phyloP scores from a whole-genome alignment of 2,888 invertebrate species.

The Scrobipalpa atriplicella region DNA sequence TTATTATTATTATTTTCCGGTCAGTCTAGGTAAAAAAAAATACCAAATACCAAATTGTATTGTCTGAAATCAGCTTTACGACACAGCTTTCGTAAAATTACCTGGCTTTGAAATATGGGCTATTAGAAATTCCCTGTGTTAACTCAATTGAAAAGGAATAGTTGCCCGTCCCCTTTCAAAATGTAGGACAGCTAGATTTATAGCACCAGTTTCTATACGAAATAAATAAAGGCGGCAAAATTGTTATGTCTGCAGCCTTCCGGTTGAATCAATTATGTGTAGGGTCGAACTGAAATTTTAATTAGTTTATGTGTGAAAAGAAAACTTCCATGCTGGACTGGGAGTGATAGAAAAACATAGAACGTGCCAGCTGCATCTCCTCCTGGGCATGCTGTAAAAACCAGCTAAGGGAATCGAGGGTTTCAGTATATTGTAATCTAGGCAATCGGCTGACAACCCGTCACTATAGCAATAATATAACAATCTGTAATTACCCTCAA shows the following conservation, averaged over 20 bases:
- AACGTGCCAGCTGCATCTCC: too few relatives aligned
- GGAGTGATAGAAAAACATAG: too few relatives aligned
- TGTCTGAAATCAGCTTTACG: conserved; percentile 30
- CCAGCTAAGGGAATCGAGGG: too few relatives aligned
- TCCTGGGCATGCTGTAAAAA: too few relatives aligned
- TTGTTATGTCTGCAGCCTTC: neutral
- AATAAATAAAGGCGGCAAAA: conserved; percentile 9
- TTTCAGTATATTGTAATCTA: too few relatives aligned
- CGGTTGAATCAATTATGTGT: neutral
- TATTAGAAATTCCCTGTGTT: conserved; percentile 33
- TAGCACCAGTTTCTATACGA: conserved; percentile 5
- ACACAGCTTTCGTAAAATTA: conserved; percentile 40
- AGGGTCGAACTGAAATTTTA: conserved; percentile 4
- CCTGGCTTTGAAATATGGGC: conserved; percentile 46
- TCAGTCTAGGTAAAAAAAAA: neutral
- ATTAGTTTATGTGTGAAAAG: conserved; percentile 4
- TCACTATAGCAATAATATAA: too few relatives aligned
- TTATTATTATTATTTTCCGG: too few relatives aligned
- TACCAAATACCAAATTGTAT: neutral
- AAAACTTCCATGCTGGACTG: too few relatives aligned
- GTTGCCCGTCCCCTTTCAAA: conserved; percentile 31
- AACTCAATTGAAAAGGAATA: conserved; percentile 34
- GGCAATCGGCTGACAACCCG: too few relatives aligned
- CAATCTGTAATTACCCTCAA: too few relatives aligned
- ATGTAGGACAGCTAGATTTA: conserved; percentile 29